Base-by-base conservation (phyloP, 2,797 vertebrate genomes). In the Sarcophilus harrisii region DNA sequence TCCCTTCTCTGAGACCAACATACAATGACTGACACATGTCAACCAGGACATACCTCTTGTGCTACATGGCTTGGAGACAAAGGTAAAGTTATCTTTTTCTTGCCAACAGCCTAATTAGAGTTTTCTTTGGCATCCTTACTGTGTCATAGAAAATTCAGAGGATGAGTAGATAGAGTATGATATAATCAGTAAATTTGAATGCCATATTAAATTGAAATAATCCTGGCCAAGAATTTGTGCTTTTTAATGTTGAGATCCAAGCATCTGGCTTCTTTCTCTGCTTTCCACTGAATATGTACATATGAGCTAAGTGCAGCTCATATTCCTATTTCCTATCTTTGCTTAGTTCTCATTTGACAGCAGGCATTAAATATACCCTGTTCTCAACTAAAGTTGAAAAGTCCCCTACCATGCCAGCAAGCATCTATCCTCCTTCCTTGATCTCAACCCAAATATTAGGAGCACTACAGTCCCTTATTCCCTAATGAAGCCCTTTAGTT, bases 131-230 rank as follows among this genome's bases (percentile, higher is more conserved):
- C 87, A 58, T 14, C 29, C 59, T 59, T 10, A 91, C 21, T 57
- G 94, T 54, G 87, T 94, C 95, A 94, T n/a, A 57, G 95, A 97
- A 94, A 97, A 52, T 95, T 94, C 91, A 93, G 95, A 14, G 60
- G 87, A 91, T 1, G 73, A 87, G 73, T 81, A 81, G 73, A 38
- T 27, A 87, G 73, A 73, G 5, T 87, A 45, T 45, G 38, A 87
- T 11, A 32, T 66, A 95, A 95, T 93, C n/a, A 8, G 92, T 90
- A 96, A 92, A 96, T 95, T 92, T 90, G 96, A 96, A 96, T 58
- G 59, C 92, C 60, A 96, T 94, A 93, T 87, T 95, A 57, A 91
- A 91, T 28, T 95, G 94, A 66, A 90, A 59, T 60, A 21, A 16
- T 57, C 38, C 62, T 57, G 11, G 96, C n/a, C 58, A 30, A 38